Evolutionary conservation across 2,888 invertebrate genomes (phyloP).

Genomic region (Tromatobia lineatoria): DNA sequence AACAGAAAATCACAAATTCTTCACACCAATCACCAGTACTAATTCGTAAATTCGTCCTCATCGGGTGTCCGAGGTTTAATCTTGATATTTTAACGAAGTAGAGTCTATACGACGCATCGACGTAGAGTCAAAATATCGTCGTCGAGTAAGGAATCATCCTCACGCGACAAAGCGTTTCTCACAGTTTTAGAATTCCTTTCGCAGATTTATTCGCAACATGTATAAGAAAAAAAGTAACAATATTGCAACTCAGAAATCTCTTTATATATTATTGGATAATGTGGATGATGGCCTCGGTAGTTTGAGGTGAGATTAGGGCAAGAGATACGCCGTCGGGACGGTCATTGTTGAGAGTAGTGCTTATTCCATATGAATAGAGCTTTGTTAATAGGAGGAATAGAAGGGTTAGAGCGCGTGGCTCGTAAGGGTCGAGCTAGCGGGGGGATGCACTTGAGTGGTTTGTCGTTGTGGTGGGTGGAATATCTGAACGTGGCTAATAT

Average conservation of each 20-base stretch:
- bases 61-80: constrained; percentile 22
- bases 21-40: too few relatives aligned
- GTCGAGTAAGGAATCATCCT: too few relatives aligned
- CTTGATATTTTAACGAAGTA: constrained; percentile 44
- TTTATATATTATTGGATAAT: neutral
- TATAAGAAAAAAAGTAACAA: neutral
- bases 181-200: neutral
- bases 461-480: constrained; percentile 82
- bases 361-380: constrained; percentile 75
- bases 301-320: constrained; percentile 9
- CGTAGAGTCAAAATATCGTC: too few relatives aligned
- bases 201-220: neutral
- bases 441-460: constrained; percentile 81
- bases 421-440: constrained; percentile 57
- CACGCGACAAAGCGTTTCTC: too few relatives aligned
- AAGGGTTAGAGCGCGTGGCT: constrained; percentile 77
- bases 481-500: constrained; percentile 69
- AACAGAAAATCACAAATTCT: neutral
- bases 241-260: neutral
- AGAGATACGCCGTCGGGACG: constrained; percentile 1
- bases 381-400: constrained; percentile 77
- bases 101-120: neutral
- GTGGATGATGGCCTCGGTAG: neutral
- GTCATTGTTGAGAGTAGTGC: constrained; percentile 25
- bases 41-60: too few relatives aligned